These are phyloP conservation scores for Lutraria lutraria DNA, from an alignment of 2,888 invertebrate genomes.

Conservation along the genomic window DNA sequence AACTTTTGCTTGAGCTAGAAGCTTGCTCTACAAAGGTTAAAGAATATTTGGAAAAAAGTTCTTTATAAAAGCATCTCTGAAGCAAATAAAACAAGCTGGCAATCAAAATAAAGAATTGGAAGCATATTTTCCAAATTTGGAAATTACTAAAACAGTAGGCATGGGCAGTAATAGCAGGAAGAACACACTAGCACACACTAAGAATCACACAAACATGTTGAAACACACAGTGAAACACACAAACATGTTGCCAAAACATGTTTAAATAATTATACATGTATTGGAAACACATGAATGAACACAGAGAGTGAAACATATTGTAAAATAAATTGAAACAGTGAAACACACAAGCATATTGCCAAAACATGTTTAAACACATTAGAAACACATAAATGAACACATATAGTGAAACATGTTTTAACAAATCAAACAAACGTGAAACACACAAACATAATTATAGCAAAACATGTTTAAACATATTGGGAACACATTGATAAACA, in stretches of 20 bases:
- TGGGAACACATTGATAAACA: no score
- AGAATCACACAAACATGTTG: slow-evolving; percentile 27
- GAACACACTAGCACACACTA: slow-evolving; percentile 33
- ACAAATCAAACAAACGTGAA: no score
- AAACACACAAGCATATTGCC: not conserved
- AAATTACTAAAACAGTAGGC: slow-evolving; percentile 43
- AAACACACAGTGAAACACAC: slow-evolving; percentile 13
- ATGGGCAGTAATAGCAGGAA: slow-evolving; percentile 73
- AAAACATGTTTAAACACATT: no score
- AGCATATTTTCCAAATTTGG: slow-evolving; percentile 40
- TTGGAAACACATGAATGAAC: not conserved
- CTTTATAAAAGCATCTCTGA: slow-evolving; percentile 58
- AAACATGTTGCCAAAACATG: slow-evolving; percentile 19
- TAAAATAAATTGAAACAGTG: not conserved
- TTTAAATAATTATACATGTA: no score
- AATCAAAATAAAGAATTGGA: slow-evolving; percentile 44
- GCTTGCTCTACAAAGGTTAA: slow-evolving; percentile 66
- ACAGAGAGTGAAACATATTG: not conserved
- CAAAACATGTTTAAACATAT: no score
- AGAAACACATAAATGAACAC: no score
- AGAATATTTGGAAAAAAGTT: slow-evolving; percentile 43
- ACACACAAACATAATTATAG: no score
- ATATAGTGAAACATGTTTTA: no score
- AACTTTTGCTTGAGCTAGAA: slow-evolving; percentile 60
- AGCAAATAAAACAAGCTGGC: slow-evolving; percentile 63